phyloP scores from a whole-genome alignment of 2,888 invertebrate genomes.

The Melitaea athalia region DNA sequence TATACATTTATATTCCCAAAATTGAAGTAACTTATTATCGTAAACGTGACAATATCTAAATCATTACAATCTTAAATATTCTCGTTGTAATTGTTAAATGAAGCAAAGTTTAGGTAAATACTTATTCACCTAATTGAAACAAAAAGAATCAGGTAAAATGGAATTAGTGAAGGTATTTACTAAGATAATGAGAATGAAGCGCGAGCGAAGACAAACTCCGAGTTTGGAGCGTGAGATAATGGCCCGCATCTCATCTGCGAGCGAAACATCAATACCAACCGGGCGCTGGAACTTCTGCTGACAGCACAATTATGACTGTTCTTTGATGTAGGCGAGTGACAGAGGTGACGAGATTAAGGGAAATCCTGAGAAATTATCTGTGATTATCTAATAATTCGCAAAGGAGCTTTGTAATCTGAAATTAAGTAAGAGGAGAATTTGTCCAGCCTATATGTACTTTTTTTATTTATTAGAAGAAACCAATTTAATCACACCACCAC shows the following conservation, averaged over 20 bases:
- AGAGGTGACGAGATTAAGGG: neutral
- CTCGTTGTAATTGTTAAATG: neutral
- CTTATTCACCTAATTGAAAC: neutral
- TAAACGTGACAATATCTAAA: too few relatives aligned
- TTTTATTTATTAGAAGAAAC: too few relatives aligned
- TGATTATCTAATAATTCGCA: too few relatives aligned
- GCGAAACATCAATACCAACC: conserved; percentile 8
- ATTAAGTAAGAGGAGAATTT: too few relatives aligned
- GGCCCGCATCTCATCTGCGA: conserved; percentile 26
- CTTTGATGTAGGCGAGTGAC: neutral
- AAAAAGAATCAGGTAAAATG: neutral
- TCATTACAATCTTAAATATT: too few relatives aligned
- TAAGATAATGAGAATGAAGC: neutral
- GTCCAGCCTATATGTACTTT: too few relatives aligned
- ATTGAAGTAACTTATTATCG: too few relatives aligned
- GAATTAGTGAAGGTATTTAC: conserved; percentile 19
- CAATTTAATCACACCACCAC: too few relatives aligned
- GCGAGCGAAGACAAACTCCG: conserved; percentile 20
- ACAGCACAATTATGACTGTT: neutral
- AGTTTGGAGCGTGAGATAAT: conserved; percentile 12
- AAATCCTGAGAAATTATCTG: too few relatives aligned
- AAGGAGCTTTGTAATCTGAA: too few relatives aligned
- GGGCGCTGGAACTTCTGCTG: neutral
- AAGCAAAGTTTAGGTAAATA: neutral
- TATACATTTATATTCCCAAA: too few relatives aligned